These are phyloP conservation scores for Ptychodera flava DNA, from an alignment of 35 echinoderm and acorn worm genomes.

Conservation along the genomic window DNA sequence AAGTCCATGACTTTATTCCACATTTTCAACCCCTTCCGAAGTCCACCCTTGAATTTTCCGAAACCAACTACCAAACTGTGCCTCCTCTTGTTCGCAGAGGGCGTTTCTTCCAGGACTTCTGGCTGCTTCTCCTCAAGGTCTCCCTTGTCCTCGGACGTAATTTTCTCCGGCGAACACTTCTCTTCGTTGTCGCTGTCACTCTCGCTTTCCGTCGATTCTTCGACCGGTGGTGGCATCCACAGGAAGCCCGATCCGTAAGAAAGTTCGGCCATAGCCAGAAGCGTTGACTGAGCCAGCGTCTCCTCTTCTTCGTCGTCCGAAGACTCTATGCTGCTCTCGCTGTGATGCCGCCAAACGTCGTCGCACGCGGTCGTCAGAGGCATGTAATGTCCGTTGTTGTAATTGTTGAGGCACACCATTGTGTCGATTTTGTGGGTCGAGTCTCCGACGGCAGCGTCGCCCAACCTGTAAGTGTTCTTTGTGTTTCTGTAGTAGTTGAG, in stretches of 20 bases:
- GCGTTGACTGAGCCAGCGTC: neutral
- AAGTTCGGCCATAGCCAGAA: neutral
- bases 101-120: neutral
- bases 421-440: no score
- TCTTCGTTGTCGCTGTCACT: neutral
- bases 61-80: no score
- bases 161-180: no score
- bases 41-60: neutral
- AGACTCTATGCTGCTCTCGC: neutral
- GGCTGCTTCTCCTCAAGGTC: neutral
- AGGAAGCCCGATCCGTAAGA: neutral
- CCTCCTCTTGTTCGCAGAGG: neutral
- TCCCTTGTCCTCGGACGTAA: neutral
- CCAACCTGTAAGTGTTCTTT: neutral
- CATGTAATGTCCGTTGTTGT: neutral
- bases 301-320: neutral
- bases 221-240: neutral
- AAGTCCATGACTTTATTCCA: neutral
- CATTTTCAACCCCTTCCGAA: neutral
- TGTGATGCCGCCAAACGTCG: neutral
- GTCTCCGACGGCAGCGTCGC: neutral
- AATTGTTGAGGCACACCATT: no score
- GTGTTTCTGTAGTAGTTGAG: neutral
- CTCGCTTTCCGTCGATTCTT: neutral
- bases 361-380: neutral